phyloP scores from a whole-genome alignment of 2,113 vertebrate species.

The Hyperopisus bebe region DNA sequence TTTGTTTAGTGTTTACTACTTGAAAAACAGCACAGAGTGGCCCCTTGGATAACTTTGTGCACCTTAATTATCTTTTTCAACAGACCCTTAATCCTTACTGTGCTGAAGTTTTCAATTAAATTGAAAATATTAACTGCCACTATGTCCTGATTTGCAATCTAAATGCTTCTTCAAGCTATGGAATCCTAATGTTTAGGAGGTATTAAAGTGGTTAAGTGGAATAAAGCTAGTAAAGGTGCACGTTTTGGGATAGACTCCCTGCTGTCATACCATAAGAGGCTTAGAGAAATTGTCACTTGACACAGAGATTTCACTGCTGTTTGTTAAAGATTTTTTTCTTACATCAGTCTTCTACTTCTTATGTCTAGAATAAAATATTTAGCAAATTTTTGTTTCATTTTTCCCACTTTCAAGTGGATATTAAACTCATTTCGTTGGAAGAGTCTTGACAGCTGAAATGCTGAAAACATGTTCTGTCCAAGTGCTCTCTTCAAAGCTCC shows the following conservation, averaged over 20 bases:
- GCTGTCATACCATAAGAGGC: neutral
- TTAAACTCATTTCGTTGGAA: slow-evolving; percentile 13
- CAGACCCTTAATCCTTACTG: neutral
- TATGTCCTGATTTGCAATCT: neutral
- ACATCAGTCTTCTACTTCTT: neutral
- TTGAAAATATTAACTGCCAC: neutral
- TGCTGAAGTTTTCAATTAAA: neutral
- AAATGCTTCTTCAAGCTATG: neutral
- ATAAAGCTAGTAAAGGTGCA: neutral
- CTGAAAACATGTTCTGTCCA: slow-evolving; percentile 16
- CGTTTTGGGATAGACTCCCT: neutral
- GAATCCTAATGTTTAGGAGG: neutral
- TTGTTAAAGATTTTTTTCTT: neutral
- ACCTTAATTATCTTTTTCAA: neutral
- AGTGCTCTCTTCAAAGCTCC: slow-evolving; percentile 39
- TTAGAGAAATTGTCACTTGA: neutral
- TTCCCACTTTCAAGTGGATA: slow-evolving; percentile 13
- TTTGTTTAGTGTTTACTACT: neutral
- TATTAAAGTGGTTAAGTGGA: neutral
- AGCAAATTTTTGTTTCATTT: slow-evolving; percentile 5
- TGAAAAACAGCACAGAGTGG: neutral
- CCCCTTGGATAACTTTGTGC: neutral
- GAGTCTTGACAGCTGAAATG: slow-evolving; percentile 4
- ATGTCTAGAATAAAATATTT: neutral
- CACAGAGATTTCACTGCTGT: neutral